Conservation (phyloP, 2,888 invertebrate species). For the Conistra vaccinii region DNA sequence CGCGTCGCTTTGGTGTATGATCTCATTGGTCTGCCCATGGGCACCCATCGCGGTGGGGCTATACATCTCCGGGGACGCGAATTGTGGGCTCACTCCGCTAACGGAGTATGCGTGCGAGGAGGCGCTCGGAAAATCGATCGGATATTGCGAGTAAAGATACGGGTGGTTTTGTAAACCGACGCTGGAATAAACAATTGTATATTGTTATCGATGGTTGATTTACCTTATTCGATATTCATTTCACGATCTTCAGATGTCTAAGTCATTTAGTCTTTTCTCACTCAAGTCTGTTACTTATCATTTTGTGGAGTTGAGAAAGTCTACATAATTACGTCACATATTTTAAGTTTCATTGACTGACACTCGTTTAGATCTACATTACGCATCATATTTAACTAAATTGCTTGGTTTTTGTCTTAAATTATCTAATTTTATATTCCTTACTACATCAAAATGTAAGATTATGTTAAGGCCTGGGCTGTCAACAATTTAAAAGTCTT, state of each 20-base stretch:
- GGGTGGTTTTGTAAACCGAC: slow-evolving; percentile 89
- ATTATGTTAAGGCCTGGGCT: not conserved
- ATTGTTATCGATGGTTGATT: slow-evolving; percentile 65
- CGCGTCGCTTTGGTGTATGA: slow-evolving; percentile 86
- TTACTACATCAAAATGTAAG: not conserved
- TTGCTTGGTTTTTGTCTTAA: not conserved
- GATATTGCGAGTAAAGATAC: slow-evolving; percentile 89
- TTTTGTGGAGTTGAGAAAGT: not conserved
- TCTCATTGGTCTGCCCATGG: slow-evolving; percentile 84
- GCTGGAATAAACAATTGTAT: slow-evolving; percentile 86
- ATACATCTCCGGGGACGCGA: slow-evolving; percentile 88
- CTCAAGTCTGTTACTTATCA: slow-evolving; percentile 18
- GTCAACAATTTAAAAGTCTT: not conserved
- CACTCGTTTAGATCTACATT: not conserved
- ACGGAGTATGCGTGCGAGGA: slow-evolving; percentile 90
- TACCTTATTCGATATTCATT: slow-evolving; percentile 15
- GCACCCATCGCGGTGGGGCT: slow-evolving; percentile 84
- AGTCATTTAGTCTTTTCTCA: not conserved
- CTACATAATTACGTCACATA: not conserved
- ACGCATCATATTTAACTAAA: not conserved
- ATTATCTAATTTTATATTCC: slow-evolving; percentile 6
- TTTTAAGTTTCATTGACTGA: slow-evolving; percentile 11
- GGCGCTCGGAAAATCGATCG: slow-evolving; percentile 90
- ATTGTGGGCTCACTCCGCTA: slow-evolving; percentile 88
- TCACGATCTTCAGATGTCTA: not conserved